Conservation (phyloP, 2,113 vertebrate species). For the Triplophysa dalaica region DNA sequence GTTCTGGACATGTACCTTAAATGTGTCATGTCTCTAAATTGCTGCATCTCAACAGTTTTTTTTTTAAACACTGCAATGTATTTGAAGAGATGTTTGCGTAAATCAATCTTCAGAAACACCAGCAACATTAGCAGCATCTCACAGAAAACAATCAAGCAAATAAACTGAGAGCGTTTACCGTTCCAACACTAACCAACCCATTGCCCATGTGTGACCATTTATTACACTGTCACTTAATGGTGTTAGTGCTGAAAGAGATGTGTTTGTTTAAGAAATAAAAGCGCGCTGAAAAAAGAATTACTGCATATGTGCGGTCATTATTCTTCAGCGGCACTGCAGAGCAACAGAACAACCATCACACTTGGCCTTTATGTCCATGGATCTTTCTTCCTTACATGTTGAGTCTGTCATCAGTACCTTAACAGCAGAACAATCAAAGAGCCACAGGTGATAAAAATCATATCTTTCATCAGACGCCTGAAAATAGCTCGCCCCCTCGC, state of each 20-base stretch:
- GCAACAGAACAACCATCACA: not conserved
- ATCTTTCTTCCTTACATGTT: not conserved
- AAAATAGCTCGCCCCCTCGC: not conserved
- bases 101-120: not conserved
- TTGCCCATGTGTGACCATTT: slow-evolving; percentile 4
- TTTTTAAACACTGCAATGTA: not conserved
- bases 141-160: not conserved
- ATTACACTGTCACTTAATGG: slow-evolving; percentile 32
- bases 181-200: slow-evolving; percentile 5
- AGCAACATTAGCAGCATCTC: not conserved
- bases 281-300: slow-evolving; percentile 41
- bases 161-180: not conserved
- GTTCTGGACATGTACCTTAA: too few species aligned
- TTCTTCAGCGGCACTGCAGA: slow-evolving; percentile 29
- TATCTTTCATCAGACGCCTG: slow-evolving; percentile 35
- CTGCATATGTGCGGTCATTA: slow-evolving; percentile 31
- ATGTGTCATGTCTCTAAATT: too few species aligned
- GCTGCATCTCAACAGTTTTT: too few species aligned
- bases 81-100: not conserved
- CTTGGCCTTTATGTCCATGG: not conserved
- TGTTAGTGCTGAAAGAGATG: not conserved
- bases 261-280: slow-evolving; percentile 25
- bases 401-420: not conserved
- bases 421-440: slow-evolving; percentile 3
- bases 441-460: slow-evolving; percentile 50